Conservation (phyloP, 1,140 invertebrate species). For the Sitophilus oryzae region DNA sequence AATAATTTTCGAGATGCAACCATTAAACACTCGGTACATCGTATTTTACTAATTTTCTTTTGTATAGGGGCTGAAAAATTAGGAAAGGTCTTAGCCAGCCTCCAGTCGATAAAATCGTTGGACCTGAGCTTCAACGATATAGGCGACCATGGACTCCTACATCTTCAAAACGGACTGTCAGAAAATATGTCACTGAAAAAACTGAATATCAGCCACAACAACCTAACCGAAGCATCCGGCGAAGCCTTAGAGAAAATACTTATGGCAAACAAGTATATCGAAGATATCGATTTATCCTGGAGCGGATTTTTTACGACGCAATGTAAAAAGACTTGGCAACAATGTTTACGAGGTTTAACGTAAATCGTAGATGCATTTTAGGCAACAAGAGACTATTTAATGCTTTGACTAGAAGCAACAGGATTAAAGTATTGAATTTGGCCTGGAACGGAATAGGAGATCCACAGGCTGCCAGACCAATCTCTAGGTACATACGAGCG, state of each 20-base stretch:
- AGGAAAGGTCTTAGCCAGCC: constrained; percentile 35
- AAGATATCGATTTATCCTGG: constrained; percentile 47
- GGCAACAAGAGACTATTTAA: constrained; percentile 28
- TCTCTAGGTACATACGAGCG: constrained; percentile 30
- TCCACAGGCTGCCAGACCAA: constrained; percentile 12
- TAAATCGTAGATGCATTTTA: constrained; percentile 16
- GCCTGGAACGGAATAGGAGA: constrained; percentile 36
- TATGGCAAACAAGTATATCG: constrained; percentile 44
- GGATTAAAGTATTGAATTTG: constrained; percentile 30
- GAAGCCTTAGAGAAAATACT: constrained; percentile 41
- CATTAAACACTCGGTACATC: background rate
- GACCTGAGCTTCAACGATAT: constrained; percentile 45
- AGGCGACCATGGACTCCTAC: constrained; percentile 41
- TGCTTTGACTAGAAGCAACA: constrained; percentile 21
- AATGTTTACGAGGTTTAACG: background rate
- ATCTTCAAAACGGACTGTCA: constrained; percentile 38
- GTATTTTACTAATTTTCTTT: background rate
- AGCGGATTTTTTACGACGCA: constrained; percentile 42
- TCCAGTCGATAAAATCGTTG: constrained; percentile 37
- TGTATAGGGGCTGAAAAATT: constrained; percentile 36
- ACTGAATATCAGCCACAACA: constrained; percentile 45
- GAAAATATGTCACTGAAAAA: constrained; percentile 39
- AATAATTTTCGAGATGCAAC: background rate
- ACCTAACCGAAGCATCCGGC: constrained; percentile 40
- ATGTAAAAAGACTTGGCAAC: constrained; percentile 17